A percentile compares a stretch with the other conserved stretches of the same genome.
Conservation (phyloP, 2,888 invertebrate species). For the Anoplius nigerrimus region DNA sequence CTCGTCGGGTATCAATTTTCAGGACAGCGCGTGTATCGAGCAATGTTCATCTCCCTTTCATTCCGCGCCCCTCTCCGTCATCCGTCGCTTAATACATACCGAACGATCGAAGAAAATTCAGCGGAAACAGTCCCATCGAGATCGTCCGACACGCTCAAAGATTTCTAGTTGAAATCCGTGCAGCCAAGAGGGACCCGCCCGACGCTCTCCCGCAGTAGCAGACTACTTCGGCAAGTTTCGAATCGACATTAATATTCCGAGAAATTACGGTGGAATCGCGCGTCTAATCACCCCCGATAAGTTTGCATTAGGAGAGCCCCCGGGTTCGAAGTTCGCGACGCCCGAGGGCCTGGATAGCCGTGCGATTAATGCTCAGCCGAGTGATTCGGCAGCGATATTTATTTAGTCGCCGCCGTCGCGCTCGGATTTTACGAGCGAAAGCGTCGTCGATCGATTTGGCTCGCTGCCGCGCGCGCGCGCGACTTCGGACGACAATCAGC, state of each 20-base stretch:
- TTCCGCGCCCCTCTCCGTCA: no score
- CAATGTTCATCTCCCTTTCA: no score
- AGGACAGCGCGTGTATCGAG: not conserved
- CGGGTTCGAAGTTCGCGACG: not conserved
- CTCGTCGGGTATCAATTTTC: not conserved
- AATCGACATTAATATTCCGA: conserved; percentile 46
- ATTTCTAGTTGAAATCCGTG: no score
- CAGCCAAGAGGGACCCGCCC: not conserved
- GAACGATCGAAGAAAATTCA: no score
- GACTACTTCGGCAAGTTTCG: conserved; percentile 39
- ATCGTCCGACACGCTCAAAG: no score
- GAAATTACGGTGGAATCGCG: conserved; percentile 28
- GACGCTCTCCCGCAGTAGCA: no score
- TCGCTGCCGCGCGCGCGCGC: not conserved
- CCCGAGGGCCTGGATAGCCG: not conserved
- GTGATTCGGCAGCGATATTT: conserved; percentile 26
- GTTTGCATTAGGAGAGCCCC: conserved; percentile 24
- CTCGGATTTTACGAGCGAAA: conserved; percentile 8
- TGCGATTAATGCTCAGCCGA: conserved; percentile 23
- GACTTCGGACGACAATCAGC: no score
- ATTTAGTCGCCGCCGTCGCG: conserved; percentile 17
- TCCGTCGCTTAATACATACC: no score
- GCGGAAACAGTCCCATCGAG: no score
- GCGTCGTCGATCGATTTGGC: not conserved
- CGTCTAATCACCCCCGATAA: conserved; percentile 32